Conservation (phyloP, 1,140 invertebrate species). For the Papilio aristodemus region DNA sequence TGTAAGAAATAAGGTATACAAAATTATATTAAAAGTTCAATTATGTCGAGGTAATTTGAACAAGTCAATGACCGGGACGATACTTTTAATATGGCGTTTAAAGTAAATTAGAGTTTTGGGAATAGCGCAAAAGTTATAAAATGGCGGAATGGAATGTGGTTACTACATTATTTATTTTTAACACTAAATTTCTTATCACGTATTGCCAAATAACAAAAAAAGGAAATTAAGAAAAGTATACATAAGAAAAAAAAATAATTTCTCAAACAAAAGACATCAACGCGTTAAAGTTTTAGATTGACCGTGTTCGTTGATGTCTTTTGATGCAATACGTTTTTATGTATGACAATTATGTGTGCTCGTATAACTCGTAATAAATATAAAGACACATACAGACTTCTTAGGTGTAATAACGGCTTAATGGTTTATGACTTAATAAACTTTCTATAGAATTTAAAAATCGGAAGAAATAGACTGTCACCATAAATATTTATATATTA, state of each 20-base stretch:
- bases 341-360: background rate
- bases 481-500: background rate
- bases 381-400: background rate
- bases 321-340: background rate
- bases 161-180: background rate
- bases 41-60: too few species aligned
- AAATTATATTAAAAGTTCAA: too few species aligned
- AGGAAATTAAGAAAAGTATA: background rate
- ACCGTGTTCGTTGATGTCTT: background rate
- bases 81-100: too few species aligned
- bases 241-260: background rate
- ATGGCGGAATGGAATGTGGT: background rate
- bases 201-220: background rate
- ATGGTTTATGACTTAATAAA: constrained; percentile 5
- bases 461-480: background rate
- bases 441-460: background rate
- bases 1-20: too few species aligned
- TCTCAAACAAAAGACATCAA: constrained; percentile 11
- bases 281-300: background rate
- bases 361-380: background rate
- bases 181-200: background rate
- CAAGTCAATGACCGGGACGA: too few species aligned
- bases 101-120: too few species aligned
- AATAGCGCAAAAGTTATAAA: too few species aligned
- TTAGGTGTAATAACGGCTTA: background rate